A percentile compares a stretch with the other conserved stretches of the same genome.
phyloP scores from a whole-genome alignment of 2,888 invertebrate genomes.

The Thera britannica region DNA sequence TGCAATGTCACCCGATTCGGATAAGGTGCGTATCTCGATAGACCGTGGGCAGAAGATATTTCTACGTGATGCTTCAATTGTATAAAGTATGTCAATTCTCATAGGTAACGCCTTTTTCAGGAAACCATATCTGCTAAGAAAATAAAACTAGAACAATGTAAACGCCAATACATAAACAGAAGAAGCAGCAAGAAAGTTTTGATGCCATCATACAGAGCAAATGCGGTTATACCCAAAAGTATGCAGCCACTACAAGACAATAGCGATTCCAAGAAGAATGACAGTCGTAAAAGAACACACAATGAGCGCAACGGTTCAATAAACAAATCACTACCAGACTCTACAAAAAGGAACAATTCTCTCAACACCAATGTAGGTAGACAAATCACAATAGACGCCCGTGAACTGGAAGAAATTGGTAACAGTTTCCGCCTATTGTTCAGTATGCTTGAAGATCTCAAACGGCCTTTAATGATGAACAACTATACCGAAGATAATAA shows the following conservation, averaged over 20 bases:
- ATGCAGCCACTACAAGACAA: conserved; percentile 47
- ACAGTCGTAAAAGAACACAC: conserved; percentile 50
- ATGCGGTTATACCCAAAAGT: conserved; percentile 56
- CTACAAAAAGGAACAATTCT: conserved; percentile 52
- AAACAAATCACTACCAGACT: conserved; percentile 59
- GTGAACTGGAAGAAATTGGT: conserved; percentile 54
- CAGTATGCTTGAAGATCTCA: conserved; percentile 54
- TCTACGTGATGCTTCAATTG: no score
- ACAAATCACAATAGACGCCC: conserved; percentile 46
- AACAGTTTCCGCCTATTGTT: conserved; percentile 56
- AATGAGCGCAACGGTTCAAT: conserved; percentile 40
- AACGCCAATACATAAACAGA: conserved; percentile 57
- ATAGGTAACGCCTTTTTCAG: conserved; percentile 42
- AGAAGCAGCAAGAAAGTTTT: conserved; percentile 52
- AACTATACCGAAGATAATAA: conserved; percentile 15
- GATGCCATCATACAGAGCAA: conserved; percentile 60
- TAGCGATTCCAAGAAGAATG: conserved; percentile 33
- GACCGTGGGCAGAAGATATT: no score
- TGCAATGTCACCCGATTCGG: conserved; percentile 54
- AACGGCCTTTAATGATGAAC: conserved; percentile 39
- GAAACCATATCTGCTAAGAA: conserved; percentile 45
- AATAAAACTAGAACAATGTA: conserved; percentile 50
- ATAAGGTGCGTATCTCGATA: conserved; percentile 41
- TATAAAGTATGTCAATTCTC: neutral
- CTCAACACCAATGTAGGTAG: conserved; percentile 33